Percentiles rank a stretch among this genome's conserved stretches.
Conservation (phyloP, 2,888 invertebrate species). For the Scaptomyza polygonia region DNA sequence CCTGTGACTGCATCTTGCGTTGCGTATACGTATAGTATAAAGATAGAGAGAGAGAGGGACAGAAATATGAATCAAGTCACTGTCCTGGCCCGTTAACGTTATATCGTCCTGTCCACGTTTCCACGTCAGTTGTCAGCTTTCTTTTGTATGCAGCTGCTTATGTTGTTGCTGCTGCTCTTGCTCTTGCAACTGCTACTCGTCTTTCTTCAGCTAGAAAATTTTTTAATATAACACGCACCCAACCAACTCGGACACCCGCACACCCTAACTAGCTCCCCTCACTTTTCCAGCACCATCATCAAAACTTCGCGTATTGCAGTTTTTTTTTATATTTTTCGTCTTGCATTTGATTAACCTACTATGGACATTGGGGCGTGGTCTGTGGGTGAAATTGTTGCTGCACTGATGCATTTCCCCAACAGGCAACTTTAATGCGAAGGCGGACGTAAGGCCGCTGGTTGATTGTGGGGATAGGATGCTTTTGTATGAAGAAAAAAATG, state of each 20-base stretch:
- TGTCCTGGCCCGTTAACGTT: conserved; percentile 12
- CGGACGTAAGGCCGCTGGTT: neutral
- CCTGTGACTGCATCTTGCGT: conserved; percentile 15
- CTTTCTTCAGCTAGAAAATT: conserved; percentile 46
- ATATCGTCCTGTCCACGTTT: conserved; percentile 19
- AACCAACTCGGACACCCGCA: conserved; percentile 57
- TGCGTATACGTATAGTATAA: conserved; percentile 14
- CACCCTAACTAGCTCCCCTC: conserved; percentile 59
- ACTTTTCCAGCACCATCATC: neutral
- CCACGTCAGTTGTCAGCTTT: conserved; percentile 70
- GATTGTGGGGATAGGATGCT: conserved; percentile 15
- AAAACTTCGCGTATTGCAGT: conserved; percentile 33
- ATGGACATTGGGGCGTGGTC: conserved; percentile 48
- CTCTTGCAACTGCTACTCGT: conserved; percentile 19
- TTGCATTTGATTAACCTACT: conserved; percentile 81
- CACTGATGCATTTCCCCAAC: conserved; percentile 60
- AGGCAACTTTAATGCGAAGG: conserved; percentile 60
- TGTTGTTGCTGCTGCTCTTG: conserved; percentile 9
- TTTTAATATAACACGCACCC: conserved; percentile 68
- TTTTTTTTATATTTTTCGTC: conserved; percentile 53
- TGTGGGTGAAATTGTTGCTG: conserved; percentile 44
- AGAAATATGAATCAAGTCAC: conserved; percentile 32
- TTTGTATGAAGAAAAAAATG: conserved; percentile 58
- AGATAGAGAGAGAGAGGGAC: conserved; percentile 5
- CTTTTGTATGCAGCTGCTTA: conserved; percentile 36